Evolutionary conservation across 2,888 invertebrate species (phyloP).

Genomic region (Mamestra brassicae): DNA sequence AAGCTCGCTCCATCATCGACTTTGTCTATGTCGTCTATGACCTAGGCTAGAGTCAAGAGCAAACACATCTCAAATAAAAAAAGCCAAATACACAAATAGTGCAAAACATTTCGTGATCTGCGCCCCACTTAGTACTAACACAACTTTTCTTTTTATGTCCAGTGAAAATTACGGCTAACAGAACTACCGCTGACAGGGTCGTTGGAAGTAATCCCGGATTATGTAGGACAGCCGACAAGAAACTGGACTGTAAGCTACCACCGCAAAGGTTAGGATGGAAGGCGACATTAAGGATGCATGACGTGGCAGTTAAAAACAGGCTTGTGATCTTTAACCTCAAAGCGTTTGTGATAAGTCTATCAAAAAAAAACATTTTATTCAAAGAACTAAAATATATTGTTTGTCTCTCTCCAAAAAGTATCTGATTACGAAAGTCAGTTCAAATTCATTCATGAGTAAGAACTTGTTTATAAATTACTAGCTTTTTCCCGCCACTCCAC

Average conservation of each 20-base stretch:
- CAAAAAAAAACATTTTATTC: too few relatives aligned
- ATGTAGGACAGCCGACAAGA: conserved; percentile 36
- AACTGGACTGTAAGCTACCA: conserved; percentile 22
- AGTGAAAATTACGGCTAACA: conserved; percentile 21
- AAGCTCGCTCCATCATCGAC: too few relatives aligned
- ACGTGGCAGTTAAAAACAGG: conserved; percentile 26
- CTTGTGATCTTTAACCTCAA: background rate
- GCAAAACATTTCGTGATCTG: conserved; percentile 10
- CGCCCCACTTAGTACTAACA: background rate
- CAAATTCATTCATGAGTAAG: too few relatives aligned
- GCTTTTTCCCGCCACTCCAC: too few relatives aligned
- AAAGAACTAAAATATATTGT: too few relatives aligned
- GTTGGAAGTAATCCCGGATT: conserved; percentile 48
- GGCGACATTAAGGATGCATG: conserved; percentile 39
- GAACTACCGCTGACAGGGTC: conserved; percentile 29
- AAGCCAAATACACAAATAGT: background rate
- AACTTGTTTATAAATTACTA: too few relatives aligned
- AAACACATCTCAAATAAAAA: background rate
- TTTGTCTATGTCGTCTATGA: too few relatives aligned
- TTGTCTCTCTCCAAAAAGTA: too few relatives aligned
- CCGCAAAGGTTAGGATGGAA: conserved; percentile 35
- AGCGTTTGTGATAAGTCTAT: background rate
- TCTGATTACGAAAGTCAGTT: too few relatives aligned
- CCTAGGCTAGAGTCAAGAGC: too few relatives aligned
- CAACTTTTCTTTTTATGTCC: conserved; percentile 21